A percentile compares a stretch with the other conserved stretches of the same genome.
phyloP scores from a whole-genome alignment of 2,888 invertebrate genomes.

The Arrhopalites spinosus region DNA sequence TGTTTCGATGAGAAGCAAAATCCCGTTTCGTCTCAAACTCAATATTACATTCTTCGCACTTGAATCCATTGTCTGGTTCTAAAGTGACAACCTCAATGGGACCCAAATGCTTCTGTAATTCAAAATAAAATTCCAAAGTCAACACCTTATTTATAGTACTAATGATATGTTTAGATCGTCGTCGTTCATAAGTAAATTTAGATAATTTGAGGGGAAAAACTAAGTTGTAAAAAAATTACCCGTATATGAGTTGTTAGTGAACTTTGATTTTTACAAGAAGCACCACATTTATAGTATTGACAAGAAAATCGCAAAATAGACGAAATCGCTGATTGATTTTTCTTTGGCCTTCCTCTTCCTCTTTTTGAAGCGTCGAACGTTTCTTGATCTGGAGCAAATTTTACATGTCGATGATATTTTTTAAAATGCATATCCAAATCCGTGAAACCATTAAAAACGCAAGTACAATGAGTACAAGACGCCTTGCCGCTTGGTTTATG shows the following conservation, averaged over 20 bases:
- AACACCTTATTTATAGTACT: too few relatives aligned
- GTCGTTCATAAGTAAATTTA: too few relatives aligned
- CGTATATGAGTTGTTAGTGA: conserved; percentile 20
- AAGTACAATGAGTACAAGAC: conserved; percentile 26
- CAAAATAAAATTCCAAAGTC: background rate
- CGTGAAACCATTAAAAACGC: conserved; percentile 2
- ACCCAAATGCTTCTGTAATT: conserved; percentile 6
- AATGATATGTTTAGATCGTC: too few relatives aligned
- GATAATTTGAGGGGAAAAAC: too few relatives aligned
- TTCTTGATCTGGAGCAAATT: background rate
- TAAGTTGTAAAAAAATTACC: conserved; percentile 4
- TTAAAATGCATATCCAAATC: conserved; percentile 25
- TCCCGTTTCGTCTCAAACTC: background rate
- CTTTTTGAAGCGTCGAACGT: background rate
- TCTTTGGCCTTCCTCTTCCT: conserved; percentile 21
- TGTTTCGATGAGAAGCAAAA: conserved; percentile 8
- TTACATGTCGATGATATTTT: conserved; percentile 30
- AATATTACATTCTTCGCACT: conserved; percentile 16
- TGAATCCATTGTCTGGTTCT: conserved; percentile 12
- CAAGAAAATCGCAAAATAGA: conserved; percentile 9
- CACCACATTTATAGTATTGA: conserved; percentile 23
- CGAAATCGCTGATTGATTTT: background rate
- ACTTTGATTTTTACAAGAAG: conserved; percentile 9
- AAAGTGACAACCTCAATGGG: conserved; percentile 25
- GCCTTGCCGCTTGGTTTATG: conserved; percentile 16